Base-by-base conservation (phyloP, 2,888 invertebrate genomes). In the Eristalinus aeneus region DNA sequence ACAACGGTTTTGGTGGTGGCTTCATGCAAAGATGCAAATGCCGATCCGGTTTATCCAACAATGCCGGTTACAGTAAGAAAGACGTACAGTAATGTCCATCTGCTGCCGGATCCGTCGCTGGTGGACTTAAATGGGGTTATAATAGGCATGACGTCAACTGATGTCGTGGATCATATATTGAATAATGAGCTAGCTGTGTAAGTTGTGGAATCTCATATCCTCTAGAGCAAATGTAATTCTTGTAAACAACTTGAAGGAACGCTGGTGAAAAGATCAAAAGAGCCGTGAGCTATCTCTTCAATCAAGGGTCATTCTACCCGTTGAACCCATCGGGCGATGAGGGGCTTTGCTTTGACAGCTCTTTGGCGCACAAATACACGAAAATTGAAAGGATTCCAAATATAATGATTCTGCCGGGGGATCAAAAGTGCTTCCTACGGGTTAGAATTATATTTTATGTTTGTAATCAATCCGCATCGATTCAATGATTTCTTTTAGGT, bases 291-390 rank as follows among this genome's bases (percentile, higher is more conserved):
- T 96, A 98, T 92, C 91, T 98, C 56, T 90, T 98, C 39, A 93
- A 94, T 87, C 98, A 98, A 92, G 95, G 95, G 89, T 95, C 95
- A 87, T 97, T 96, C 91, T 97, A 97, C 92, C 98, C 98, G 1
- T 92, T 98, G 73, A 95, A 96, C 92, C 97, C 97, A 74, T 94
- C 96, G 11, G 93, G 94, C 63, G 93, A 94, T 84, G 95, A 95
- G 75, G 88, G 89, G 36, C 92, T 96, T 65, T 94, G 94, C 88
- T 90, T 96, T 9, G 97, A 98, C 92, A 94, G 95, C 16, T 94
- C 94, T 87, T 93, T 96, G 83, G 96, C 96, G 93, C 94, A 95
- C 60, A 94, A 94, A 89, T 94, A 95, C 92, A 96, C 95, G n/a
- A 94, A 94, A 79, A 93, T 98, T 88, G 93, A 95, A 10, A 92